Evolutionary conservation across 2,113 vertebrate genomes (phyloP).

Genomic region (Larimichthys crocea): DNA sequence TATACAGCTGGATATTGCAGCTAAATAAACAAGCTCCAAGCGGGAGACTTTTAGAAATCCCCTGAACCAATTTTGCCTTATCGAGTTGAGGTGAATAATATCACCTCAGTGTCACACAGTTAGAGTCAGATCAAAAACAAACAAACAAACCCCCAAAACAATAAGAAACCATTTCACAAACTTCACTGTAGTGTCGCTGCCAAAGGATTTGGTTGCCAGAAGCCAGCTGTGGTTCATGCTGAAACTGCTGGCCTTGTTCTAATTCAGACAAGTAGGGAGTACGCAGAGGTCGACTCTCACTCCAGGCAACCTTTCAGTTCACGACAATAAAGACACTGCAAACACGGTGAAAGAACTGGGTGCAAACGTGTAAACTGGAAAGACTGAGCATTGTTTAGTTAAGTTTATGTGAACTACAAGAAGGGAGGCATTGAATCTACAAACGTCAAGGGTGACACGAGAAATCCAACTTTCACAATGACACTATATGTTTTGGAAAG

Average conservation of each 20-base stretch:
- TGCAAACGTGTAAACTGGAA: background rate
- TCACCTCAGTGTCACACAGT: background rate
- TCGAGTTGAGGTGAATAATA: background rate
- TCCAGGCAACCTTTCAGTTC: background rate
- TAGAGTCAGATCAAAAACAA: background rate
- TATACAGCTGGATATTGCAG: conserved; percentile 29
- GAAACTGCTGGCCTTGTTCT: conserved; percentile 13
- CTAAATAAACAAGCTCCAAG: conserved; percentile 35
- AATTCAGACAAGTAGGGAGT: conserved; percentile 10
- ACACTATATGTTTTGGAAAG: conserved; percentile 5
- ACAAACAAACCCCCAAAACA: background rate
- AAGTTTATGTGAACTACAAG: background rate
- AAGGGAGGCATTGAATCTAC: background rate
- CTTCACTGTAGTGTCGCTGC: background rate
- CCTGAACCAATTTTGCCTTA: background rate
- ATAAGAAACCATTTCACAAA: background rate
- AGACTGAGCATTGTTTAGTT: background rate
- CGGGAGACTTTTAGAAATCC: conserved; percentile 12
- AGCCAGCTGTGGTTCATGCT: conserved; percentile 28
- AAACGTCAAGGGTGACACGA: conserved; percentile 23
- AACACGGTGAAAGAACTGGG: background rate
- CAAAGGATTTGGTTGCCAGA: conserved; percentile 18
- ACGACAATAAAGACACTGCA: background rate
- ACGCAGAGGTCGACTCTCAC: conserved; percentile 6
- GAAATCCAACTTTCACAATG: conserved; percentile 1